Evolutionary conservation across 2,113 vertebrate genomes (phyloP), one percentile per base, ranked within the genome.

Genomic region (Bos indicus): DNA sequence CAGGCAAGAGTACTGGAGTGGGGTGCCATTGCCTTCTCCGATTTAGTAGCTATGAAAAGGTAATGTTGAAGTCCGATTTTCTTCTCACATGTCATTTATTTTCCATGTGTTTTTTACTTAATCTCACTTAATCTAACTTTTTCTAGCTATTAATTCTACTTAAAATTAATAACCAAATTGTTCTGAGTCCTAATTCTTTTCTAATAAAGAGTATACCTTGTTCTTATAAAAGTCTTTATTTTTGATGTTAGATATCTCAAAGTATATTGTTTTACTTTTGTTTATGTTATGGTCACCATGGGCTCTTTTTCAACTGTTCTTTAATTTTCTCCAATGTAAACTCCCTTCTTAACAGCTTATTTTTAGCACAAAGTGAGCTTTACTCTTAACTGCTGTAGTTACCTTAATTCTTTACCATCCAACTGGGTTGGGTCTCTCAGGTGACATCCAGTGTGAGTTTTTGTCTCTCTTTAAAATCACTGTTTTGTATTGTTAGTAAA

Each of bases 271-370:
- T 74, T 52, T 83, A 83, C 26, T 87, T 56, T 56, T 87, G 28
- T 87, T 93, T 62, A 78, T 85, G 95, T 95, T 81, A 51, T 85
- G 62, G 14, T 51, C 21, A 81, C 15, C 4, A 6, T 67, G 9
- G n/a, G 33, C 12, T 25, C 23, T 90, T 60, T 59, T 62, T 30
- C 48, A 54, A 92, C n/a, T 89, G 2, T 60, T 92, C n/a, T 67
- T 87, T 82, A 77, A 28, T 71, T 93, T 97, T 93, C 33, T 93
- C n/a, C n/a, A 30, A 17, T 88, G 51, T 91, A 57, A 93, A 62
- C 90, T 62, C 14, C 91, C 74, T 96, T 71, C 28, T 86, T 8
- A 77, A 2, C 60, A 25, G 62, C 15, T 89, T 67, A 30, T 57
- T 86, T 94, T 71, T 93, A 46, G 54, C 4, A 9, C 48, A 80